These are phyloP conservation scores for Trididemnum nubilum DNA, from an alignment of 23 tunicate genomes.

Conservation along the genomic window DNA sequence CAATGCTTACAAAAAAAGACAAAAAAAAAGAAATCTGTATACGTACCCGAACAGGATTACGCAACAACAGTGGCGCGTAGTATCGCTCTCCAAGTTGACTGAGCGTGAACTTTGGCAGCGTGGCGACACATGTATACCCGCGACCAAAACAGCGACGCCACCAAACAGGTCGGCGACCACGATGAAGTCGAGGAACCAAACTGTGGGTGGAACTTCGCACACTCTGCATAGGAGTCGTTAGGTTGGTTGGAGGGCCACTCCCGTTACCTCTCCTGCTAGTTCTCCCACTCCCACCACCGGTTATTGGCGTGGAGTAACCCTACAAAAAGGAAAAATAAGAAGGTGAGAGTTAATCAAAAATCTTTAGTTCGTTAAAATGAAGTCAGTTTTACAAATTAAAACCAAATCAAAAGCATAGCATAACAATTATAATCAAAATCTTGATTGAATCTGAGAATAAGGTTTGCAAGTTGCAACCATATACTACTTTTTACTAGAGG, in stretches of 20 bases:
- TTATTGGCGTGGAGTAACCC: conserved; percentile 26
- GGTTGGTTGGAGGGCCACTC: conserved; percentile 64
- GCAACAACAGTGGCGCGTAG: conserved; percentile 79
- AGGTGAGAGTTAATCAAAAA: too few species aligned
- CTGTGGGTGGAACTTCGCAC: conserved; percentile 91
- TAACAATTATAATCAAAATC: too few species aligned
- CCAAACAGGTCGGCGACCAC: conserved; percentile 31
- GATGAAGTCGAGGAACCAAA: conserved; percentile 51
- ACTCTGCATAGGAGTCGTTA: conserved; percentile 83
- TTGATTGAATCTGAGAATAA: too few species aligned
- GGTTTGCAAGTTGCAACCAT: too few species aligned
- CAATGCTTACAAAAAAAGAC: too few species aligned
- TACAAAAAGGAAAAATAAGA: too few species aligned
- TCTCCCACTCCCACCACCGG: conserved; percentile 22
- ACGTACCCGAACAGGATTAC: conserved; percentile 72
- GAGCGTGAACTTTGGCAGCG: conserved; percentile 61
- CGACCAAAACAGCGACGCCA: conserved; percentile 19
- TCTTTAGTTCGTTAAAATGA: background rate
- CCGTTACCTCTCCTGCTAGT: conserved; percentile 38
- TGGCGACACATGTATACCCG: conserved; percentile 37
- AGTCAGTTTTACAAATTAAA: too few species aligned
- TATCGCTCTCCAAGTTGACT: conserved; percentile 76
- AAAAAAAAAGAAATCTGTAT: too few species aligned
- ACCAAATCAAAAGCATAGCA: too few species aligned
- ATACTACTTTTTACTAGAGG: too few species aligned